Conservation (phyloP, 2,888 invertebrate species). For the Griposia aprilina region DNA sequence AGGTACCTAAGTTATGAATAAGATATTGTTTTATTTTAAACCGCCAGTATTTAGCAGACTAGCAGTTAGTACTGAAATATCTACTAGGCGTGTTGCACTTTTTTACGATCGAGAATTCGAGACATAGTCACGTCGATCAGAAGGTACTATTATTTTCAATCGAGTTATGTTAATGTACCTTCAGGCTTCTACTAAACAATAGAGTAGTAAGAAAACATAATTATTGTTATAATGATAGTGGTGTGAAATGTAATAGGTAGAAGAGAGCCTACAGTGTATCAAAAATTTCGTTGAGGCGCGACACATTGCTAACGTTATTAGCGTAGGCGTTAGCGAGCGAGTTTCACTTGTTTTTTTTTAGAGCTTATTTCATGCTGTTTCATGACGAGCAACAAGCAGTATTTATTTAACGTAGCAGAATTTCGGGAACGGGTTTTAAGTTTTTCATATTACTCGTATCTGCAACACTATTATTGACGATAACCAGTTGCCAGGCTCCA, state of each 20-base stretch:
- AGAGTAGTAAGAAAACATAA: background rate
- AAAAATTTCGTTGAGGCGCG: background rate
- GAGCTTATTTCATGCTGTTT: background rate
- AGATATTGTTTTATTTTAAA: background rate
- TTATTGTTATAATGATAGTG: background rate
- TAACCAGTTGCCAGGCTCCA: background rate
- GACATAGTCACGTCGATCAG: background rate
- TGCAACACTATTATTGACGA: background rate
- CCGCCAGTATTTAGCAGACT: background rate
- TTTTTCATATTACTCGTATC: background rate
- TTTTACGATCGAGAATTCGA: background rate
- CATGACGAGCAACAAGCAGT: background rate
- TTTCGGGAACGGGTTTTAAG: background rate
- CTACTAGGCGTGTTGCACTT: slow-evolving; percentile 22
- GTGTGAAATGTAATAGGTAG: background rate
- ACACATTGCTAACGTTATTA: slow-evolving; percentile 26
- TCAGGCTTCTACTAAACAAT: background rate
- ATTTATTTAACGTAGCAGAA: background rate
- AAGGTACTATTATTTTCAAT: background rate
- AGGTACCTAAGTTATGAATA: background rate
- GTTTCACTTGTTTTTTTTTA: background rate
- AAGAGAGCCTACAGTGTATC: slow-evolving; percentile 1
- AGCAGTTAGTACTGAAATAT: background rate
- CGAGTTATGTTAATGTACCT: background rate
- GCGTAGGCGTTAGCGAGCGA: slow-evolving; percentile 19